Evolutionary conservation across 2,797 vertebrate genomes (phyloP).

Genomic region (Furcifer pardalis): DNA sequence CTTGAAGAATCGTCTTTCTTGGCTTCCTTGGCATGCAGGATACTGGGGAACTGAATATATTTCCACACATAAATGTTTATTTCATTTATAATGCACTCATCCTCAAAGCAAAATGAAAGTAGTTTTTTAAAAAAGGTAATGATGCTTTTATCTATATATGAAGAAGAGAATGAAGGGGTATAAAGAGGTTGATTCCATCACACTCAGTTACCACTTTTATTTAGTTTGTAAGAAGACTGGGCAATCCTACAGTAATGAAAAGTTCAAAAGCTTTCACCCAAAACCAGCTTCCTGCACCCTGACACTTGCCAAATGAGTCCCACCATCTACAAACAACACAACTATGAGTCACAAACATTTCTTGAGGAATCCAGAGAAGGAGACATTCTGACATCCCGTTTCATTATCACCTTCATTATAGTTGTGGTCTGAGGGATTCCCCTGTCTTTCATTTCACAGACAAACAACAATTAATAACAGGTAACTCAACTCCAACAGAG

Average conservation of each 20-base stretch:
- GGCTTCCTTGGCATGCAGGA: conserved; percentile 8
- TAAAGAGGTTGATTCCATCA: neutral
- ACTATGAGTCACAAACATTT: too few species aligned
- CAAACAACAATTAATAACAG: too few species aligned
- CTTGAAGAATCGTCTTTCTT: neutral
- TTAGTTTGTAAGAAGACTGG: neutral
- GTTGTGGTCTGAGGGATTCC: too few species aligned
- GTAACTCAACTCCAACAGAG: too few species aligned
- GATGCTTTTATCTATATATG: neutral
- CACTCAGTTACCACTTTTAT: neutral
- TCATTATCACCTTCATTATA: too few species aligned
- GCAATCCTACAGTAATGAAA: neutral
- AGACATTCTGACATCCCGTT: too few species aligned
- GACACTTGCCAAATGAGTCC: too few species aligned
- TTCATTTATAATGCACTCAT: conserved; percentile 4
- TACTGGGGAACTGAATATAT: conserved; percentile 5
- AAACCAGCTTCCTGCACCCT: neutral
- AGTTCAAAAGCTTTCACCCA: neutral
- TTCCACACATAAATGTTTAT: conserved; percentile 28
- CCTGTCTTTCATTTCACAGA: too few species aligned
- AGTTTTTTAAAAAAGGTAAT: neutral
- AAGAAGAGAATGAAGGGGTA: too few species aligned
- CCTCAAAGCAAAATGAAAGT: neutral
- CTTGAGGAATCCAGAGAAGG: too few species aligned
- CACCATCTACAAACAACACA: too few species aligned